These are phyloP conservation scores for Tetramorium alpestre DNA, from an alignment of 1,140 invertebrate species.

Conservation along the genomic window DNA sequence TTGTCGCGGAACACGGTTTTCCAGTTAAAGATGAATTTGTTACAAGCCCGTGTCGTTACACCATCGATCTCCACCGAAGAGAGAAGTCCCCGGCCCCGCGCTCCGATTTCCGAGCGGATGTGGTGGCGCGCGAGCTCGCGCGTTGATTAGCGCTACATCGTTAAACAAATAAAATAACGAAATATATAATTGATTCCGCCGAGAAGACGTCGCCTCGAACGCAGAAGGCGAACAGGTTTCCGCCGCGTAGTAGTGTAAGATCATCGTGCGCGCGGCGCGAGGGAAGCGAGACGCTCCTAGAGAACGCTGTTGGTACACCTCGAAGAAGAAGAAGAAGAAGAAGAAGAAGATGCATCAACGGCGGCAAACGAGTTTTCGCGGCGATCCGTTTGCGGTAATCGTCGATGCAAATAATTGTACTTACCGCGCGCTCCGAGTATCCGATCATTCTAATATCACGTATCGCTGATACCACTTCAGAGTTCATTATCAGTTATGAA, in stretches of 20 bases:
- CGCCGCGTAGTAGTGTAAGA: conserved; percentile 79
- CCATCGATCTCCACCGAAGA: conserved; percentile 23
- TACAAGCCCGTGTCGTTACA: conserved; percentile 3
- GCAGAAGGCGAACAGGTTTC: conserved; percentile 82
- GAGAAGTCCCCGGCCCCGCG: not conserved
- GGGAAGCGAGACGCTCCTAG: conserved; percentile 65
- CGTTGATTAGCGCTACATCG: conserved; percentile 82
- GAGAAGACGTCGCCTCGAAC: conserved; percentile 76
- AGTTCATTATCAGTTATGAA: conserved; percentile 31
- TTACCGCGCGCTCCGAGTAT: conserved; percentile 36
- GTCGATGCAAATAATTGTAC: conserved; percentile 71
- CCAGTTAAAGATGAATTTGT: conserved; percentile 41
- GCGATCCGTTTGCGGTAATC: conserved; percentile 70
- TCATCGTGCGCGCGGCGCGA: conserved; percentile 75
- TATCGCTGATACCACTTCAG: conserved; percentile 41
- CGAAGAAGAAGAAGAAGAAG: not conserved
- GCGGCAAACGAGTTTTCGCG: conserved; percentile 71
- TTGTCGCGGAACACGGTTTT: conserved; percentile 5
- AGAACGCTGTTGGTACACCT: conserved; percentile 21
- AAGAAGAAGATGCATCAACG: conserved; percentile 39
- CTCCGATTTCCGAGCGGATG: conserved; percentile 42
- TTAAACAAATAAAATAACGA: conserved; percentile 84
- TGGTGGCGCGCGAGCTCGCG: conserved; percentile 39
- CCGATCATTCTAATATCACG: conserved; percentile 39
- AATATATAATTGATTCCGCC: conserved; percentile 86